Evolutionary conservation across 2,797 vertebrate genomes (phyloP).

Genomic region (Xenops minutus): DNA sequence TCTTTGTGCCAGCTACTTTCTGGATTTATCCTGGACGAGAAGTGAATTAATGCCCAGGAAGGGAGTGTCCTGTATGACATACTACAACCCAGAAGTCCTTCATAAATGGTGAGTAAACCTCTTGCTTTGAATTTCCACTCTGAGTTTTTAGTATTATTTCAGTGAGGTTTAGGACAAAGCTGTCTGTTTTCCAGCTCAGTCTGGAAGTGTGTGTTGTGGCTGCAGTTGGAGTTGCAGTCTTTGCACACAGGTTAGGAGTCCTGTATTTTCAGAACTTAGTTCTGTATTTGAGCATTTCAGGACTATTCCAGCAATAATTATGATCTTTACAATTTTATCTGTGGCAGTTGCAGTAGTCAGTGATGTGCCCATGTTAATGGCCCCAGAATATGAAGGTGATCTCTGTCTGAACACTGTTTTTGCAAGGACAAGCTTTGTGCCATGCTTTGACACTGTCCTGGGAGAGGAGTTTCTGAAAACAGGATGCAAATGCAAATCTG

Average conservation of each 20-base stretch:
- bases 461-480: conserved; percentile 5
- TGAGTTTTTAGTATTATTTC: not conserved
- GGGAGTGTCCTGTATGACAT: not conserved
- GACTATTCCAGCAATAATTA: not conserved
- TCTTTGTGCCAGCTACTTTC: conserved; percentile 6
- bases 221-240: not conserved
- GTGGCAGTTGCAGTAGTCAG: not conserved
- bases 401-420: not conserved
- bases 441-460: not conserved
- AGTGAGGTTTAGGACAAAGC: not conserved
- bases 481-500: not conserved
- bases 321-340: not conserved
- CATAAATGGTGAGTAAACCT: not conserved
- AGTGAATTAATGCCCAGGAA: not conserved
- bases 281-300: not conserved
- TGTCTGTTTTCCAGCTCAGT: not conserved
- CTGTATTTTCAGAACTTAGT: not conserved
- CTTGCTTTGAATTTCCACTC: not conserved
- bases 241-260: not conserved
- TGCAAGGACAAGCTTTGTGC: not conserved
- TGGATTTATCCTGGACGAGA: conserved; percentile 20
- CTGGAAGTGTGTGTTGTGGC: not conserved
- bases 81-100: not conserved
- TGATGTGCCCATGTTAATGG: not conserved
- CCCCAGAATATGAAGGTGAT: not conserved